Conservation (phyloP, 2,888 invertebrate species). For the Oasisia sp. region DNA sequence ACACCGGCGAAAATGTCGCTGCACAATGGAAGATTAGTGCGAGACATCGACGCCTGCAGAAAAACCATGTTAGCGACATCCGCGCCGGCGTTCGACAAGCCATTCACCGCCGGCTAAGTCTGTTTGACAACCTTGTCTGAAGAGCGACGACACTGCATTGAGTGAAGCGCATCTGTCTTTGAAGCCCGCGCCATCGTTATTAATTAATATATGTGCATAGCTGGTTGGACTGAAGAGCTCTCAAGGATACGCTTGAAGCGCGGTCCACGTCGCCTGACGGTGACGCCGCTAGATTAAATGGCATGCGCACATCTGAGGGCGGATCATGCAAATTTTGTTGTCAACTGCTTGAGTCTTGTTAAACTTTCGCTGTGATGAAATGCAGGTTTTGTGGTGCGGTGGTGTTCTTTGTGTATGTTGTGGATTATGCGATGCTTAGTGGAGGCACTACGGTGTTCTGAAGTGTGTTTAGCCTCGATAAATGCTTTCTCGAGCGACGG, state of each 20-base stretch:
- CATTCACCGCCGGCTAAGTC: not conserved
- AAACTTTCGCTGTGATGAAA: not conserved
- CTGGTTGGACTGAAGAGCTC: not conserved
- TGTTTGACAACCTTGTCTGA: conserved; percentile 14
- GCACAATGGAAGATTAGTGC: conserved; percentile 13
- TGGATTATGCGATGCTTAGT: not conserved
- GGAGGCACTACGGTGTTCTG: not conserved
- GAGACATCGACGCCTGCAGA: not conserved
- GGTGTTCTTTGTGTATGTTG: not conserved
- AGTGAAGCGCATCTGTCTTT: not conserved
- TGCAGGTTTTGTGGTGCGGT: not conserved
- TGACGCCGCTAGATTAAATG: not conserved
- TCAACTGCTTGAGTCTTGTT: not conserved
- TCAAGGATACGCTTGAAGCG: conserved; percentile 5
- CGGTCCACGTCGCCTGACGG: not conserved
- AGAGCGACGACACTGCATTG: not conserved
- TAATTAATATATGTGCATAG: conserved; percentile 17
- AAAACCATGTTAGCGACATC: not conserved
- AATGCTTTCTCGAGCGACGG: not conserved
- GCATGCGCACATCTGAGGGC: not conserved
- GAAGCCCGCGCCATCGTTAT: not conserved
- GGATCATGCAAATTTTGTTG: conserved; percentile 12
- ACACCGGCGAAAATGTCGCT: not conserved
- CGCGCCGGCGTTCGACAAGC: not conserved
- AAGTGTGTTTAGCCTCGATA: not conserved